Base-by-base conservation (phyloP, 2,797 vertebrate species). In the Lacerta viridis region DNA sequence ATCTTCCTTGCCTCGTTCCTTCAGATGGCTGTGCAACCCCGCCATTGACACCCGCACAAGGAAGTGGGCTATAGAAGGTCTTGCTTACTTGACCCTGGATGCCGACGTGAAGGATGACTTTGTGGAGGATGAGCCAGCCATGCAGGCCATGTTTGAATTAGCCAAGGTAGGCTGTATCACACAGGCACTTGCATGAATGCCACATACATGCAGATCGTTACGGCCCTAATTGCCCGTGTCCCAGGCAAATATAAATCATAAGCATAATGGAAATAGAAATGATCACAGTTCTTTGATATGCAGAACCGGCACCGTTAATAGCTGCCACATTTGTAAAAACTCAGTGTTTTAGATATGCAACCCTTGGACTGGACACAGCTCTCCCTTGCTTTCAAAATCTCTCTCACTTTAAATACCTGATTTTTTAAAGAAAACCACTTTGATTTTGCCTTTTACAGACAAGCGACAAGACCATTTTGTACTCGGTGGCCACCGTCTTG, bases 31-130 rank as follows among this genome's bases (percentile, higher is more conserved):
- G 84, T 99, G 98, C 94, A 99, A 99, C 81, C 96, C 97, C 0
- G 94, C 97, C 93, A 98, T 99, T 87, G 99, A 99, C 79, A 95
- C 97, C 4, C 98, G 98, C 90, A 99, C 99, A 46, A 98, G 98
- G 90, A 99, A 98, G 88, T 99, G 99, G 99, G 99, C 99, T 0
- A 97, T 98, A 55, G 99, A 99, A 91, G 99, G 99, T 76, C 95
- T 99, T 90, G 98, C 99, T 0, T 99, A 99, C 92, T 97, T 99
- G 92, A 99, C 99, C 0, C 98, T 99, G 4, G 99, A 99, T 43
- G 99, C 99, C 1, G 99, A 99, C 1, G 99, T 99, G 87, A 99
- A 99, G 95, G 99, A 99, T 46, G 99, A 99, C 94, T 99, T 99
- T 93, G 99, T 99, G 87, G 98, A 99, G 93, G 99, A 99, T 55